Evolutionary conservation across 2,797 vertebrate genomes (phyloP), one percentile per base, ranked within the genome.

Genomic region (Scomberomorus guttatus): DNA sequence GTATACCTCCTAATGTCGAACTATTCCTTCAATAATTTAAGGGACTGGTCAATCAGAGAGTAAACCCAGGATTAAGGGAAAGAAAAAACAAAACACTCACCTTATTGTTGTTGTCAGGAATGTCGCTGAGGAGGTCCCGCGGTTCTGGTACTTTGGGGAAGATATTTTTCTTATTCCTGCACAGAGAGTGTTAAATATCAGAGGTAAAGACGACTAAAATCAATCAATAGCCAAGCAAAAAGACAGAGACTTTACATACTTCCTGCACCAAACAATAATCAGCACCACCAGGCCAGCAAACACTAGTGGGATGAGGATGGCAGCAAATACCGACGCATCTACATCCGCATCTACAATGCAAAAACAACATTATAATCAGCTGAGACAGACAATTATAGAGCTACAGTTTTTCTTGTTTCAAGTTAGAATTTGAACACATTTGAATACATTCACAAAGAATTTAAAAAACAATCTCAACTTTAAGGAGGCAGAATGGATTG

Each of bases 81-180:
- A 37, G 39, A 14, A 14, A 42, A 25, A 13, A 8, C 29, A 55
- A 46, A n/a, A 22, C 0, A 61, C 4, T 81, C 57, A 92, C 91
- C 84, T 88, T 84, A 0, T 83, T 90, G 14, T 89, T 89, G 80
- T 80, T 89, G 55, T 91, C 34, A 6, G 56, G 61, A 79, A 93
- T 76, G 6, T 86, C 87, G 2, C 55, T 88, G 59, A 94, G n/a
- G 22, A 90, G 18, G 64, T 93, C 39, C 6, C 61, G 48, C 51
- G 93, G 93, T 50, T 69, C 0, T 37, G 92, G 92, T 4, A 94
- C 22, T 75, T 77, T 80, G 12, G 90, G 90, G 32, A 92, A 79
- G 39, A 95, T 18, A 0, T 0, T 4, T 1, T 88, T 56, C 65
- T 75, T 90, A 52, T 92, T 59, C 65, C 94, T 94, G 87, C 6